Conservation (phyloP, 2,113 vertebrate genomes). For the Xenus cinereus region DNA sequence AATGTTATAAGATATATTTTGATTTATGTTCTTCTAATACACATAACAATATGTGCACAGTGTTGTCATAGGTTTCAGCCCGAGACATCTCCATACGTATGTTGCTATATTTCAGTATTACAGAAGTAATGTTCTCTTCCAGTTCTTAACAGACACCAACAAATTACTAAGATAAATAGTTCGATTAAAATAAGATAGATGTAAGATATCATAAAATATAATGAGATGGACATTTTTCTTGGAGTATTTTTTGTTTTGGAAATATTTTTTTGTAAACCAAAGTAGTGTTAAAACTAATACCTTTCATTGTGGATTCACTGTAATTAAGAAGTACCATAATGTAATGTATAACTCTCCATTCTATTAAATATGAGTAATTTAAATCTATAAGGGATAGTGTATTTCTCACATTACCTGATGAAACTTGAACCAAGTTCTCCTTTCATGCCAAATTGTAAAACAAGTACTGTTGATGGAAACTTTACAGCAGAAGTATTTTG, state of each 20-base stretch:
- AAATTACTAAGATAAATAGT: not conserved
- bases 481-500: conserved; percentile 6
- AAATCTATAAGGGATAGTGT: not conserved
- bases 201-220: not conserved
- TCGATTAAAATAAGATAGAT: not conserved
- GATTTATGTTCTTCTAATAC: not conserved
- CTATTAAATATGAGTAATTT: not conserved
- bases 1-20: not conserved
- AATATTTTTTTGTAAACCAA: not conserved
- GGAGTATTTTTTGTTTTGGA: not conserved
- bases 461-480: conserved; percentile 16
- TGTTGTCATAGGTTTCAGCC: not conserved
- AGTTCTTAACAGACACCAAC: not conserved
- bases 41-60: not conserved
- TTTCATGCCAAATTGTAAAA: not conserved
- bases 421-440: not conserved
- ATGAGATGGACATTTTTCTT: not conserved
- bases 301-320: not conserved
- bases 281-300: not conserved
- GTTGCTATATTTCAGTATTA: not conserved
- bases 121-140: not conserved
- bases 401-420: not conserved
- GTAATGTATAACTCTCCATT: not conserved
- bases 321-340: not conserved
- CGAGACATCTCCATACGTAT: not conserved